Percentiles rank a stretch among this genome's conserved stretches.
Evolutionary conservation across 2,797 vertebrate species (phyloP).

Genomic region (Cottoperca gobio): DNA sequence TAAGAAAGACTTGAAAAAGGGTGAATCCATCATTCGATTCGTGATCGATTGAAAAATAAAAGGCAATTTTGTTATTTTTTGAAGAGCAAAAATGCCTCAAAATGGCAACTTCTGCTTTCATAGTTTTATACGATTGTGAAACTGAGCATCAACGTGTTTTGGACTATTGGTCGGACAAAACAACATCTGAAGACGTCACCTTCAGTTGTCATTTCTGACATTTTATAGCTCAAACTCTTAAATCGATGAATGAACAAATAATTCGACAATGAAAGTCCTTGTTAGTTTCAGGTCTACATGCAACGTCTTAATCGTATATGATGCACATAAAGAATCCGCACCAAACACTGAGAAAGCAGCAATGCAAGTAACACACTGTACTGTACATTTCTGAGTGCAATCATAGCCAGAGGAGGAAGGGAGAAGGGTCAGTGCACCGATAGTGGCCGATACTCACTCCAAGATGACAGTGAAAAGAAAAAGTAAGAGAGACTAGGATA

Average conservation of each 20-base stretch:
- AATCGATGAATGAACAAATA: constrained; percentile 23
- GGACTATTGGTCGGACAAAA: neutral
- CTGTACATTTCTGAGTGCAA: constrained; percentile 59
- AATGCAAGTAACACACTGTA: constrained; percentile 48
- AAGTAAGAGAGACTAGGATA: constrained; percentile 75
- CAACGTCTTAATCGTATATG: constrained; percentile 7
- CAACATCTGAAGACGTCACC: neutral
- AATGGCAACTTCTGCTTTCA: neutral
- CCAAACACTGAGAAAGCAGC: constrained; percentile 11
- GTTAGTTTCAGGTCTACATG: neutral
- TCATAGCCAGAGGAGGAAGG: constrained; percentile 52
- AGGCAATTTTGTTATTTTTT: neutral
- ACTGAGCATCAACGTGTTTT: neutral
- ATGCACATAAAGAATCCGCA: constrained; percentile 13
- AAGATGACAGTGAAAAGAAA: constrained; percentile 76
- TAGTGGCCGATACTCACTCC: constrained; percentile 66
- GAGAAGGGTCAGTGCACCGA: constrained; percentile 60
- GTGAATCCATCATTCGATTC: neutral
- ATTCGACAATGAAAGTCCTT: neutral
- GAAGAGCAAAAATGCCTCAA: neutral
- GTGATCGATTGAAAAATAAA: neutral
- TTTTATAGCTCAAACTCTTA: constrained; percentile 24
- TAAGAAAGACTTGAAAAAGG: neutral
- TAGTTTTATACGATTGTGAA: neutral
- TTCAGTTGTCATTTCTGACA: constrained; percentile 21